These are phyloP conservation scores for Setophaga petechia DNA, from an alignment of 2,113 vertebrate genomes.

Conservation along the genomic window DNA sequence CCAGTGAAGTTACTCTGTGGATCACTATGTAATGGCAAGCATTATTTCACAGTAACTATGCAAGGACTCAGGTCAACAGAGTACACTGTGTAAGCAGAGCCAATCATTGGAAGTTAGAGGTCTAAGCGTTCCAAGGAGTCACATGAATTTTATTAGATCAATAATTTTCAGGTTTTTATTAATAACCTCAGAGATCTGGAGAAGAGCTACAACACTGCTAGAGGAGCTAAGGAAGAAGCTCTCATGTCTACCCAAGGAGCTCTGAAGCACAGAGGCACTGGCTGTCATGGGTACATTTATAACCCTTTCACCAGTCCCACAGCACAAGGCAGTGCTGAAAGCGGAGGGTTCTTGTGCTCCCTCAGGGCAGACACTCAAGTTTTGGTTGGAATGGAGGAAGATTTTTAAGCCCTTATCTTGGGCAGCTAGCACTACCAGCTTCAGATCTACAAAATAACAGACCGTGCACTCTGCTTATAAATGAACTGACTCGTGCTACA, in stretches of 20 bases:
- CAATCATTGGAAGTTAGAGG: conserved; percentile 31
- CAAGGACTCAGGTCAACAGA: conserved; percentile 44
- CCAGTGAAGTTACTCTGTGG: conserved; percentile 59
- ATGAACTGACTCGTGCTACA: not conserved
- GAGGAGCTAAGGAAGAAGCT: not conserved
- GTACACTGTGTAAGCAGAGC: conserved; percentile 6
- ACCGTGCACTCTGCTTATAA: not conserved
- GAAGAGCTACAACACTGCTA: not conserved
- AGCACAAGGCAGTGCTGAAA: not conserved
- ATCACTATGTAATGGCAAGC: conserved; percentile 58
- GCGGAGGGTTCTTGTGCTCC: not conserved
- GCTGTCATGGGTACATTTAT: not conserved
- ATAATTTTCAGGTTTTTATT: conserved; percentile 21
- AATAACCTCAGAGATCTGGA: not conserved
- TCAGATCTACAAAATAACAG: not conserved
- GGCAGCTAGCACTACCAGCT: not conserved
- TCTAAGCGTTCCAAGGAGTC: conserved; percentile 4
- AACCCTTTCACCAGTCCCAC: not conserved
- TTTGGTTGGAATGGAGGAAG: not conserved
- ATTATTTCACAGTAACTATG: conserved; percentile 64
- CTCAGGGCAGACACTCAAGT: not conserved
- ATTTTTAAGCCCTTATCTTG: not conserved
- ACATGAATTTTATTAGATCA: not conserved
- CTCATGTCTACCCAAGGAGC: not conserved
- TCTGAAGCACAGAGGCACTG: not conserved